These are phyloP conservation scores for Geophilus truncorum DNA, from an alignment of 2,888 invertebrate species.

Conservation along the genomic window DNA sequence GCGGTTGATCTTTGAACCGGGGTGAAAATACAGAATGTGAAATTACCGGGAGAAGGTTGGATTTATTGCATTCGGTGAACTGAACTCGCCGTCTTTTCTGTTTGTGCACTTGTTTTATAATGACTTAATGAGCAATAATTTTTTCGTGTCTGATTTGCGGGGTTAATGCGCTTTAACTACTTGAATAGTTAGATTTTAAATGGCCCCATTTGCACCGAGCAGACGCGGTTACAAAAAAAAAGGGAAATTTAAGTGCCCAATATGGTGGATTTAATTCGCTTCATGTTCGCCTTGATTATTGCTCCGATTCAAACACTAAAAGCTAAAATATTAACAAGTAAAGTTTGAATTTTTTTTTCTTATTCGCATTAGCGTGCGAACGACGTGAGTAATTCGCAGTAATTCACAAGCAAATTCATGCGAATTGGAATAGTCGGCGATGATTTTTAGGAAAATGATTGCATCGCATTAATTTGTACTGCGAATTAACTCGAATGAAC, in stretches of 20 bases:
- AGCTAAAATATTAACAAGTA: background rate
- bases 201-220: background rate
- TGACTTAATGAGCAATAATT: background rate
- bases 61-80: background rate
- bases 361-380: too few relatives aligned
- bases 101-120: background rate
- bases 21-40: background rate
- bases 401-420: background rate
- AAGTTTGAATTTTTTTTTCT: background rate
- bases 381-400: background rate
- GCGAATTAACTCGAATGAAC: background rate
- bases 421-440: background rate
- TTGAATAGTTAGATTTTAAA: background rate
- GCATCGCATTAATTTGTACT: background rate
- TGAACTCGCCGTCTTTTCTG: background rate
- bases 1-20: background rate
- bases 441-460: background rate
- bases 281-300: background rate
- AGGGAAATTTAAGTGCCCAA: background rate
- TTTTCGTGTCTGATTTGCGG: background rate
- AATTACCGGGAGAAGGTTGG: background rate
- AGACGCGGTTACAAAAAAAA: background rate
- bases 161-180: background rate
- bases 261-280: background rate
- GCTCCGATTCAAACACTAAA: background rate